phyloP scores from a whole-genome alignment of 35 echinoderm and acorn worm genomes.

The Lytechinus pictus region DNA sequence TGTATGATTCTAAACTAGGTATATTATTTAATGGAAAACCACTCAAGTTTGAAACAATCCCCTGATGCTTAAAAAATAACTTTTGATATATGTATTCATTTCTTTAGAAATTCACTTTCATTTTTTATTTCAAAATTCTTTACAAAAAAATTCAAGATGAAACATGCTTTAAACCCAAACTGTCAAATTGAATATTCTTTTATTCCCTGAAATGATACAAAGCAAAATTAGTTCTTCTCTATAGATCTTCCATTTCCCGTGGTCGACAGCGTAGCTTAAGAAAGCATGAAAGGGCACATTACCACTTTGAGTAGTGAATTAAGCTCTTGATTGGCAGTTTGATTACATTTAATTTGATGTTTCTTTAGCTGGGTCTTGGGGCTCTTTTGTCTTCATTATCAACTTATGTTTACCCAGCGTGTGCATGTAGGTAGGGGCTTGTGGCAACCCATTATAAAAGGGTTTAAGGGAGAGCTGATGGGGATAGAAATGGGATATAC shows the following conservation, averaged over 20 bases:
- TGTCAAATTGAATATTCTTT: background rate
- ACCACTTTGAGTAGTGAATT: background rate
- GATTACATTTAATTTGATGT: constrained; percentile 21
- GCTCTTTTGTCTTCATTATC: background rate
- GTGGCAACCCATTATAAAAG: background rate
- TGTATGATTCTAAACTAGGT: background rate
- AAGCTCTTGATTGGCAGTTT: background rate
- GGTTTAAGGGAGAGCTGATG: background rate
- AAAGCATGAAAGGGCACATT: background rate
- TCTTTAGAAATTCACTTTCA: background rate
- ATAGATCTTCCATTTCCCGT: background rate
- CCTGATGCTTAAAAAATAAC: background rate
- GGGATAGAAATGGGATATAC: background rate
- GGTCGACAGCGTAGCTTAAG: background rate
- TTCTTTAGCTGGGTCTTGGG: background rate
- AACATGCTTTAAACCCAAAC: background rate
- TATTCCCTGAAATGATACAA: background rate
- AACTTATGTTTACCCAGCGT: background rate
- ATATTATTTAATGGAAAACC: background rate
- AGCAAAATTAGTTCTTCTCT: background rate
- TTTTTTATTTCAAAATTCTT: background rate
- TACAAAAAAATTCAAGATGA: background rate
- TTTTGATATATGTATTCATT: background rate
- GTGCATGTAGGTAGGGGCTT: background rate
- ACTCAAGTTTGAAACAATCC: background rate